phyloP scores from a whole-genome alignment of 2,113 vertebrate species.

The Collichthys lucidus region DNA sequence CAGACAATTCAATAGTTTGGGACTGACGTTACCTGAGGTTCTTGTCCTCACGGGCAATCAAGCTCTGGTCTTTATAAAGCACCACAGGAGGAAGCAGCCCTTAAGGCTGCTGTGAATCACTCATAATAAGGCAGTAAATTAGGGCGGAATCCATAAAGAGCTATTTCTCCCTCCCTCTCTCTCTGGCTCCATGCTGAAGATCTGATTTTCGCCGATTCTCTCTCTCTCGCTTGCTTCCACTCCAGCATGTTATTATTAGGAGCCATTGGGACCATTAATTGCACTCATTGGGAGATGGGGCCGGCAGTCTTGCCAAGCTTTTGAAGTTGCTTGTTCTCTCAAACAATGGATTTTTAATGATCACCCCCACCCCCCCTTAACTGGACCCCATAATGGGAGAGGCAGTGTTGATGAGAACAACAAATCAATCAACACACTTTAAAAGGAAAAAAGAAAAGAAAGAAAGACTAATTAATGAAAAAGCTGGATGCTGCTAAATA shows the following conservation, averaged over 20 bases:
- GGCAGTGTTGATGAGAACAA: conserved; percentile 61
- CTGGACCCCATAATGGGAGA: conserved; percentile 34
- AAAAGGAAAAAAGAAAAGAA: background rate
- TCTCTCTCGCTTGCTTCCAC: conserved; percentile 33
- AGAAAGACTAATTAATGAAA: conserved; percentile 45
- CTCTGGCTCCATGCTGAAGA: conserved; percentile 37
- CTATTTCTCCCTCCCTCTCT: conserved; percentile 12
- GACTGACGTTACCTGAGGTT: conserved; percentile 5
- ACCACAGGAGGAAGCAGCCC: conserved; percentile 31
- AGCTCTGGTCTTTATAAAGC: conserved; percentile 37
- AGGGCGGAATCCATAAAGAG: conserved; percentile 46
- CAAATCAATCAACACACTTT: conserved; percentile 62
- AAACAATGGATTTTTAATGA: conserved; percentile 81
- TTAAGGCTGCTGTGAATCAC: conserved; percentile 40
- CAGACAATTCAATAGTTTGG: background rate
- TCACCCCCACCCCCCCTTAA: conserved; percentile 7
- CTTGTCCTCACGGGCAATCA: conserved; percentile 47
- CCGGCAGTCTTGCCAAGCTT: conserved; percentile 63
- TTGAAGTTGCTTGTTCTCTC: conserved; percentile 70
- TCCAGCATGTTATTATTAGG: conserved; percentile 60
- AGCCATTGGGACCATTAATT: conserved; percentile 75
- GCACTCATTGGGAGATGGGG: conserved; percentile 67
- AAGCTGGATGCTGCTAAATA: conserved; percentile 38
- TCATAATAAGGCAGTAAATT: conserved; percentile 64
- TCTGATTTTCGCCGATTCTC: conserved; percentile 28